Evolutionary conservation across 2,888 invertebrate species (phyloP).

Genomic region (Caenorhabditis zanzibari): DNA sequence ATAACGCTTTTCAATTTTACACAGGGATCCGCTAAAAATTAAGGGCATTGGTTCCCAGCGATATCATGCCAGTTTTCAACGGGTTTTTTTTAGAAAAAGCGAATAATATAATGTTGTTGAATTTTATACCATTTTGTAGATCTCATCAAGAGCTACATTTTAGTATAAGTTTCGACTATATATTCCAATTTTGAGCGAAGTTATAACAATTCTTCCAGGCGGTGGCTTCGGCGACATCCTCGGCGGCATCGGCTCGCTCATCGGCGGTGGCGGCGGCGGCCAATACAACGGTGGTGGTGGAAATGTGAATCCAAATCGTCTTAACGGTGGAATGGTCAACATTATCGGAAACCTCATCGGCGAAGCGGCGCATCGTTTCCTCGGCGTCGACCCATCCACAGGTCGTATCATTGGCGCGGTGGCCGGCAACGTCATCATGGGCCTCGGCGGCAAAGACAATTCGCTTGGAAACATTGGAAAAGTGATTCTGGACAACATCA

Average conservation of each 20-base stretch:
- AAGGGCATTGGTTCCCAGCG: too few species aligned
- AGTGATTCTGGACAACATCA: conserved; percentile 83
- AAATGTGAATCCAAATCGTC: conserved; percentile 78
- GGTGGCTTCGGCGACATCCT: conserved; percentile 74
- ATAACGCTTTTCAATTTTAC: too few species aligned
- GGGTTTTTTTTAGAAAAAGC: too few species aligned
- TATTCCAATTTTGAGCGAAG: too few species aligned
- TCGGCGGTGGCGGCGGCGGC: conserved; percentile 78
- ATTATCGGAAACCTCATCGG: conserved; percentile 82
- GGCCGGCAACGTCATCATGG: conserved; percentile 83
- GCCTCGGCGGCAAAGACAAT: conserved; percentile 83
- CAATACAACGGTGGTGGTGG: conserved; percentile 78
- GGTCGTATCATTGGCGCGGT: conserved; percentile 81
- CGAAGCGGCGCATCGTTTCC: conserved; percentile 83
- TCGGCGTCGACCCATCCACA: conserved; percentile 82
- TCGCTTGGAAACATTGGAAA: conserved; percentile 82
- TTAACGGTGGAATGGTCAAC: conserved; percentile 81
- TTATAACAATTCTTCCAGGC: conserved; percentile 46
- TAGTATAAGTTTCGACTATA: too few species aligned
- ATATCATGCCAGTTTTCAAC: too few species aligned
- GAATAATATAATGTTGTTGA: too few species aligned
- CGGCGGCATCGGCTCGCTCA: conserved; percentile 80
- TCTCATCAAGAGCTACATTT: too few species aligned
- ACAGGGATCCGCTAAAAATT: too few species aligned
- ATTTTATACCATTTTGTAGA: too few species aligned